Percentiles rank a stretch among this genome's conserved stretches.
phyloP scores from a whole-genome alignment of 2,888 invertebrate genomes.

The Sialis fuliginosa region DNA sequence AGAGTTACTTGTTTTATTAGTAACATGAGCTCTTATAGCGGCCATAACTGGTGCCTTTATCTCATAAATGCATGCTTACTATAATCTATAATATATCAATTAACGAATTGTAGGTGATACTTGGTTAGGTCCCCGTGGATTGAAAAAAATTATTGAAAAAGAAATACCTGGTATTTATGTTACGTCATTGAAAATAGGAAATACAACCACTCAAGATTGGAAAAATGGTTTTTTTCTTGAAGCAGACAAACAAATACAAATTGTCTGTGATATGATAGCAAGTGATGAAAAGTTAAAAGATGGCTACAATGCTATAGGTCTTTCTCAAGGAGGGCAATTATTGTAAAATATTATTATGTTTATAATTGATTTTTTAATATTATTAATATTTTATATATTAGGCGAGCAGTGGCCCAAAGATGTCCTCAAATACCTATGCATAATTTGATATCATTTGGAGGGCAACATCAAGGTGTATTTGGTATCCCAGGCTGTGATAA shows the following conservation, averaged over 20 bases:
- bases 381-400: constrained; percentile 23
- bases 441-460: constrained; percentile 82
- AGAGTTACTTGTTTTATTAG: too few species aligned
- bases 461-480: constrained; percentile 93
- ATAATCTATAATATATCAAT: too few species aligned
- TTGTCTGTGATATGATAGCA: constrained; percentile 56
- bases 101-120: constrained; percentile 55
- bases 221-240: constrained; percentile 72
- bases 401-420: constrained; percentile 81
- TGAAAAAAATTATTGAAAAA: constrained; percentile 54
- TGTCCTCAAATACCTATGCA: constrained; percentile 71
- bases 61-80: too few species aligned
- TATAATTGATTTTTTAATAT: background rate
- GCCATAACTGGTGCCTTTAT: too few species aligned
- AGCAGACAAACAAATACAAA: constrained; percentile 55
- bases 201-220: constrained; percentile 47
- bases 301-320: constrained; percentile 91
- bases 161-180: constrained; percentile 69
- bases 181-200: constrained; percentile 67
- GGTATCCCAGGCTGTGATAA: constrained; percentile 80
- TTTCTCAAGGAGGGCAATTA: constrained; percentile 95
- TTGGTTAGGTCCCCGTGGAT: constrained; percentile 73
- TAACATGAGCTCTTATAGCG: too few species aligned
- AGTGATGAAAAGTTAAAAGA: constrained; percentile 45
- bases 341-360: constrained; percentile 42